Base-by-base conservation (phyloP, 2,797 vertebrate genomes). In the Pogonophryne albipinna region DNA sequence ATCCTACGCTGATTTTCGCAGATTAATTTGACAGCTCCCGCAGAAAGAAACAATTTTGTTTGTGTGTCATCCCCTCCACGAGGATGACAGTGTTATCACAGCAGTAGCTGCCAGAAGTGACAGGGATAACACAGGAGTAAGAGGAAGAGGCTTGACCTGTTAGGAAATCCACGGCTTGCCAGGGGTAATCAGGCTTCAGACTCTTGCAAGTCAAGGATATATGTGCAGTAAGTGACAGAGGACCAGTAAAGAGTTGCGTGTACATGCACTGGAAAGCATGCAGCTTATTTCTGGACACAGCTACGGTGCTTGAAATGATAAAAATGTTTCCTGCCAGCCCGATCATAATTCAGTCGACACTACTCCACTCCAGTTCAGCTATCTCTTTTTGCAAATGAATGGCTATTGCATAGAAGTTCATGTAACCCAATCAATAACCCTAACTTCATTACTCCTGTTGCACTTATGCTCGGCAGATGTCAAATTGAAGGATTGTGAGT, bases 401-500 rank as follows among this genome's bases (percentile, higher is more conserved):
- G 72, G 86, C 86, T 85, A 87, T 91, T 90, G 85, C 86, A 88
- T 72, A 78, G 79, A 72, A 79, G 88, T 94, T 87, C 82, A 83
- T 90, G 91, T 89, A 90, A 85, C 84, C 85, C 74, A 91, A 95
- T 95, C 94, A 94, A 92, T 93, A 92, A 93, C 87, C 61, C 74
- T 69, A 89, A 92, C 79, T 94, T 93, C 94, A 95, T 95, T 94
- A 93, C 80, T 93, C 79, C 76, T 83, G 70, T 85, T 92, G 86
- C 91, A 89, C 87, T 93, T 94, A 86, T 88, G 90, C 80, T 87
- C 84, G 79, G 89, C 86, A 85, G 77, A 87, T 89, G 90, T 94
- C 93, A 92, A 78, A 87, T 85, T 94, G 91, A 96, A 89, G 84
- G 87, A 94, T 90, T 84, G 84, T 92, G 91, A 90, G 86, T 92